Base-by-base conservation (phyloP, 2,888 invertebrate species). In the Masnerella sp. region DNA sequence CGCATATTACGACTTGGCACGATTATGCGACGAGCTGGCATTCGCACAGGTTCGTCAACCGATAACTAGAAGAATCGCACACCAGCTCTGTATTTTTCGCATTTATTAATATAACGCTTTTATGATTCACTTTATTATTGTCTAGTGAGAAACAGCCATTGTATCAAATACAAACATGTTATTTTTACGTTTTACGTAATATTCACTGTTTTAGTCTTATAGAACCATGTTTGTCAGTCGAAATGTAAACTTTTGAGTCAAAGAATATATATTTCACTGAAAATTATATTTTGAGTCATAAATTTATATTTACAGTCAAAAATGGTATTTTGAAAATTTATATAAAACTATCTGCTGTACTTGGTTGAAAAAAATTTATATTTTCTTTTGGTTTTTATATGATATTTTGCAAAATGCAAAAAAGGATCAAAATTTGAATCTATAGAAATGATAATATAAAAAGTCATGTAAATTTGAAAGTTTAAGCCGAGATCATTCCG, bases 41-140 rank as follows among this genome's bases (percentile, higher is more conserved):
- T 74, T 74, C 65, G 69, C 74, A 43, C 65, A 74, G 69, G 74
- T 74, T 74, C 74, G 68, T 74, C 70, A 74, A 70, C 74, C 74
- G 74, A 74, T 74, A 74, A 70, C 69, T 70, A 61, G 59, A 69
- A 65, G 59, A 62, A 69, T 71, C 71, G 58, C 69, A 64, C 71
- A 34, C 59, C 54, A 69, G 52, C 47, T 56, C 61, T 25, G 51
- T 51, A 64, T 62, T 70, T 59, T 68, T 56, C 62, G 40, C 52
- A 56, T 67, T 62, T 67, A 72, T 67, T 61, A 72, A 72, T 67
- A 72, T 45, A 40, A 62, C 51, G 18, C 70, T 56, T 71, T 56
- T 71, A 64, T 64, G 62, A 71, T 64, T 71, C 64, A 71, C 62
- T 45, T 54, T 62, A 32, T 38, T 51, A 64, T 64, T 58, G 38